Base-by-base conservation (phyloP, 2,888 invertebrate species). In the Xylota segnis region DNA sequence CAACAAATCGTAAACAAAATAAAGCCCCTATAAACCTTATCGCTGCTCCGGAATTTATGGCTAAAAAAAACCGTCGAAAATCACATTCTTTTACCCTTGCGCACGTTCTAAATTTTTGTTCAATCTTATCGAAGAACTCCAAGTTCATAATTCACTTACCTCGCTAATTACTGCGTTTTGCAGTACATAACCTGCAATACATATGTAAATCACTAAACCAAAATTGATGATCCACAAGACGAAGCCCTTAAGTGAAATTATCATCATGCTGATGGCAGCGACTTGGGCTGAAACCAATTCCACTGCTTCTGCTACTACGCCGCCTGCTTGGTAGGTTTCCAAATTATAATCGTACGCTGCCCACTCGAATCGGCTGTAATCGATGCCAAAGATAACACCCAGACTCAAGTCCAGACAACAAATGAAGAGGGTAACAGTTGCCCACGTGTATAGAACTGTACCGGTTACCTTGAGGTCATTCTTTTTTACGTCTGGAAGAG, bases 191-290 rank as follows among this genome's bases (percentile, higher is more conserved):
- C 88, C 88, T 81, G 87, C 88, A 16, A 86, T 84, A 12, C 88
- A 88, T 18, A 92, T 87, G 83, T 89, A 90, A 70, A 90, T 61
- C 43, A 91, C 82, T 23, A 93, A 83, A 1, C 88, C 83, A 7
- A 92, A 68, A 88, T 93, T 93, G 1, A 93, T 88, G 7, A 92
- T 34, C 93, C 92, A 93, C 43, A 93, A 50, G n/a, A 92, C 75
- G 87, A 91, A 93, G 10, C 93, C 93, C 82, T 93, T 92, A 9
- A 93, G 89, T 1, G 92, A 90, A 18, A 93, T 88, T 10, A 92
- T 88, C 90, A 92, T 89, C 90, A 93, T 90, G 5, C 91, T 83
- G 1, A 92, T 90, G 12, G 92, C 89, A 0, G 90, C 90, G 4
- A 90, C 89, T 83, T 89, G 89, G 0, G 89, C 92, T 4, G 90